Evolutionary conservation across 1,140 invertebrate genomes (phyloP), one percentile per base, ranked within the genome.

Genomic region (Rhagoletis zephyria): DNA sequence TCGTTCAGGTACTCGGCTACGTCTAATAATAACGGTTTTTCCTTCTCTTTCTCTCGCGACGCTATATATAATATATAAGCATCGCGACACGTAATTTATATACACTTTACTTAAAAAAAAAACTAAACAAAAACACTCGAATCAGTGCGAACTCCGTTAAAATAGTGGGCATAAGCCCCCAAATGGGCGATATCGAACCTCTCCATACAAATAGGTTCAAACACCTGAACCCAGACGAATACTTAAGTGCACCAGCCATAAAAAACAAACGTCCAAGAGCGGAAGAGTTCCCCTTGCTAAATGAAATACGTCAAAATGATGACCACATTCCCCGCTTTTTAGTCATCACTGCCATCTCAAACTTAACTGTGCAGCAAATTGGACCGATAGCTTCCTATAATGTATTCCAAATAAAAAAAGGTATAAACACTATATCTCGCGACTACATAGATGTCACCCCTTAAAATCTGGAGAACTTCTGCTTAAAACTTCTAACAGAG

Each of bases 341-440:
- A 14, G 48, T 67, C 7, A 48, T 61, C 3, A 64, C 64, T 2
- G 86, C 86, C 4, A 45, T 51, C 7, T n/a, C 63, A 67, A 48
- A 9, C 12, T 12, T 12, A 10, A 9, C 2, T 1, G 12, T 1
- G 19, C 30, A 30, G 30, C 6, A 67, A 19, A 42, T 19, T 48
- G 19, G 45, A 56, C 40, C 86, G 51, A 7, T 87, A 12, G 45
- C 86, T 30, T 56, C 86, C 4, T 60, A 87, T 48, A 87, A 87
- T 45, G 86, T 87, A 3, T 87, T 74, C 40, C 86, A 87, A 30
- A 87, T 87, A 30, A 48, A 70, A 74, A 74, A 30, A 87, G 64
- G 86, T 30, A 14, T 87, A 3, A 87, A 87, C 3, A 45, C 74
- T 30, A 74, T 87, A 16, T 16, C 2, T 16, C 3, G 4, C 2